phyloP scores from a whole-genome alignment of 2,888 invertebrate genomes.

The Luffia ferchaultella region DNA sequence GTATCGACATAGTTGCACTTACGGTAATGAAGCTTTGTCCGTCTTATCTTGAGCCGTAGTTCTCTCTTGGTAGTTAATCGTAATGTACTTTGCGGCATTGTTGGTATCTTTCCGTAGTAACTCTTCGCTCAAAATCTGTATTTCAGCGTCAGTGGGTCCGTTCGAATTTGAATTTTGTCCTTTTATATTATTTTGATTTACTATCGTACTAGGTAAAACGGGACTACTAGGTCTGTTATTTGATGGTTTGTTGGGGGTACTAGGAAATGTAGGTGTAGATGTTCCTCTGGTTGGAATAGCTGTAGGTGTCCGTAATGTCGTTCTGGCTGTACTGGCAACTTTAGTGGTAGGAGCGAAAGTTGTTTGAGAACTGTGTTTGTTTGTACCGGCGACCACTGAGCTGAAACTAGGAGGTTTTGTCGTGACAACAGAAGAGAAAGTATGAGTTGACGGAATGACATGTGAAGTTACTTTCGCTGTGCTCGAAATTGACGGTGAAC shows the following conservation, averaged over 20 bases:
- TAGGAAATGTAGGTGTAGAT: conserved; percentile 1
- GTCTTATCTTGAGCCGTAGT: conserved; percentile 72
- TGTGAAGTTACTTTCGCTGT: conserved; percentile 18
- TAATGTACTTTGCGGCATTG: conserved; percentile 75
- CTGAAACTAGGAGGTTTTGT: conserved; percentile 42
- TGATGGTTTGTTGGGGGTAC: not conserved
- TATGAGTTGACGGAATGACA: conserved; percentile 13
- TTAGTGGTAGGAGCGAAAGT: conserved; percentile 13
- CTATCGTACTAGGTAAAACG: conserved; percentile 49
- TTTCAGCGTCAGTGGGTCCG: conserved; percentile 63
- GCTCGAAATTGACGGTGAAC: conserved; percentile 12
- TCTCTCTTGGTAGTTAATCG: conserved; percentile 76
- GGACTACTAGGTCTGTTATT: conserved; percentile 23
- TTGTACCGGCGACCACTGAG: conserved; percentile 33
- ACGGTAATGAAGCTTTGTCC: conserved; percentile 82
- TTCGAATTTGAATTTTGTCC: conserved; percentile 25
- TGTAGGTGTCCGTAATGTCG: not conserved
- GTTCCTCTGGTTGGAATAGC: not conserved
- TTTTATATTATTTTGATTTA: conserved; percentile 33
- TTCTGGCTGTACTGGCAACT: not conserved
- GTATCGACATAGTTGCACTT: too few relatives aligned
- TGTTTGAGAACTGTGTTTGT: conserved; percentile 21
- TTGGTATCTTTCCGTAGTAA: conserved; percentile 76
- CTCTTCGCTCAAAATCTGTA: conserved; percentile 75
- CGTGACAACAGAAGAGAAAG: conserved; percentile 6